Base-by-base conservation (phyloP, 2,888 invertebrate species). In the Calliopum simillimum region DNA sequence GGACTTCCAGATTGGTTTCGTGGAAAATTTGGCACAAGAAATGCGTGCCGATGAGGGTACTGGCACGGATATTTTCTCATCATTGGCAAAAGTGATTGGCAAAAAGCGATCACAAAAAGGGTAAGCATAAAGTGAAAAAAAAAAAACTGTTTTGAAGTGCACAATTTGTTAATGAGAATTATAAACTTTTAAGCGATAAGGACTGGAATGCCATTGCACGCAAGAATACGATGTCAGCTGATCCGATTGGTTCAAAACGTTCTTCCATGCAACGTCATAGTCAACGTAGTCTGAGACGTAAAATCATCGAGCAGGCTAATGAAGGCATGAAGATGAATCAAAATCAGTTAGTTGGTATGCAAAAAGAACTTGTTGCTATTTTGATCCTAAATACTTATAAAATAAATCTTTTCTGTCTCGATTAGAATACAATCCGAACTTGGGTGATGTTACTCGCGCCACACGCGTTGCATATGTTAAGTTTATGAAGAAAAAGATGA, bases 1-100 rank as follows among this genome's bases (percentile, higher is more conserved):
- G 83, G 95, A 96, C 87, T 96, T 96, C 90, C 95, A 95, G 81
- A 95, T 96, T 74, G 95, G 95, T 13, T 92, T 94, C 68, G 94
- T 95, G 0, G 95, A 95, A 82, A 94, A 92, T 4, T 90, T 95
- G 46, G 91, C 93, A 33, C 92, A 90, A 74, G 93, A 94, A 75
- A 92, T 92, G 61, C 89, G 89, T 1, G 87, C 85, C n/a, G 91
- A 91, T 23, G 90, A 89, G 23, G 70, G 64, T 0, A 90, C 90
- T 21, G 90, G 92, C 0, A 91, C 92, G 75, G 95, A 95, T 81
- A 92, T 96, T 0, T 96, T 96, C 85, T 90, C 92, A 68, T 93
- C 94, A 77, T 91, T 96, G 68, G 95, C 95, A 0, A 92, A 91
- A 77, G 94, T 93, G 4, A 93, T 96, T 74, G 94, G 93, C 0